Base-by-base conservation (phyloP, 1,140 invertebrate genomes). In the Scaptomyza pallida region DNA sequence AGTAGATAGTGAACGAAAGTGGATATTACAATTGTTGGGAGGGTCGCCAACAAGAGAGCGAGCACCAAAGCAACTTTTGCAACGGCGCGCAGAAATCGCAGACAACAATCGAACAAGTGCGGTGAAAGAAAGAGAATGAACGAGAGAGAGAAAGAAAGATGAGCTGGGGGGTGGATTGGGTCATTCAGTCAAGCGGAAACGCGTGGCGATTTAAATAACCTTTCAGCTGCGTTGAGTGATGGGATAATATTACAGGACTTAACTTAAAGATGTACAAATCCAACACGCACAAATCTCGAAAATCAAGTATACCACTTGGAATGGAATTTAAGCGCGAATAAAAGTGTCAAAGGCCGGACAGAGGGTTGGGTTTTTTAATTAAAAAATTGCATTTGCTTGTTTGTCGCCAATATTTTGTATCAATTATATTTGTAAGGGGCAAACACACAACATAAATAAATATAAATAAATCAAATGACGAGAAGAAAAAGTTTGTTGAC, bases 161-260 rank as follows among this genome's bases (percentile, higher is more conserved):
- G 5, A 16, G 41, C 2, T 0, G 5, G 43, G 17, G 17, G 17
- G 5, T 16, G 0, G 40, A 35, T 17, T 40, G 19, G 35, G 12
- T 54, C 56, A 52, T 47, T 63, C 65, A 69, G 41, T 69, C 48
- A 44, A 54, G 50, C 65, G 59, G 65, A 69, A 69, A 69, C 65
- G 65, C 59, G 59, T 69, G 65, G 50, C 65, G 65, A 63, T 69
- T 69, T 63, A 69, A 69, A 69, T 69, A 69, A 63, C 65, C 59
- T 69, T 69, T 69, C 43, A 63, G 59, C 59, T 69, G 33, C 19
- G 50, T 41, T 63, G 59, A 69, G 48, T 69, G 65, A 69, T 69
- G 65, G 65, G 59, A 55, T 62, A 63, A 69, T 69, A 63, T 63
- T 47, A 52, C n/a, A 23, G 35, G 59, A 41, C 65, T 69, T 63